Base-by-base conservation (phyloP, 2,113 vertebrate species). In the Vanacampus margaritifer region DNA sequence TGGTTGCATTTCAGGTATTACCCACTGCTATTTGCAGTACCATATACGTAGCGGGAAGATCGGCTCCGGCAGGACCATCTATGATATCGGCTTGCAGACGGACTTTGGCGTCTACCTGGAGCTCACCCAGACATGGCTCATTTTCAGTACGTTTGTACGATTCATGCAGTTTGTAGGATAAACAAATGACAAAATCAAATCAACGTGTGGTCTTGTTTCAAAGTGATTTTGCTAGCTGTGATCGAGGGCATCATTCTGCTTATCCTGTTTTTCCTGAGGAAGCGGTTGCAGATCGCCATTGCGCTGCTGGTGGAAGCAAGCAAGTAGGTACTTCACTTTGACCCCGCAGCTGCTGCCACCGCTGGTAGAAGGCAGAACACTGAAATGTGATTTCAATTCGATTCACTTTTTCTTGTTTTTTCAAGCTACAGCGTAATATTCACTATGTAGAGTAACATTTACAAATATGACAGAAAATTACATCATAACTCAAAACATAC, bases 241-340 rank as follows among this genome's bases (percentile, higher is more conserved):
- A 84, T 93, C 11, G 96, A 98, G 86, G 83, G 79, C 45, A 28
- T 92, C 73, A 86, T 98, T 84, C 80, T 96, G 72, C 66, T 98
- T 24, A 80, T 96, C 78, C 88, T 99, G 85, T 93, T 97, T 77
- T 97, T 95, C 90, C 89, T 99, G 76, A 92, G 96, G 82, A 91
- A 87, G 45, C 91, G 94, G 68, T 92, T 98, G 57, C 89, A 88
- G 6, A 89, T 98, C 41, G 94, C 97, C 50, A 93, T 99, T 66
- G 89, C 93, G 24, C 86, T 99, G 62, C 78, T 99, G 73, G 93
- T 97, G 82, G 97, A 98, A 86, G 96, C 95, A 36, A 99, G 97
- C 93, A 97, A 88, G 97, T 98, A 84, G 79, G 92, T 82, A 6
- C 13, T 32, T 56, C 24, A 56, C 5, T 32, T 28, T 57, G 24